Evolutionary conservation across 2,113 vertebrate species (phyloP), one percentile per base, ranked within the genome.

Genomic region (Rhegmatorhina hoffmannsi): DNA sequence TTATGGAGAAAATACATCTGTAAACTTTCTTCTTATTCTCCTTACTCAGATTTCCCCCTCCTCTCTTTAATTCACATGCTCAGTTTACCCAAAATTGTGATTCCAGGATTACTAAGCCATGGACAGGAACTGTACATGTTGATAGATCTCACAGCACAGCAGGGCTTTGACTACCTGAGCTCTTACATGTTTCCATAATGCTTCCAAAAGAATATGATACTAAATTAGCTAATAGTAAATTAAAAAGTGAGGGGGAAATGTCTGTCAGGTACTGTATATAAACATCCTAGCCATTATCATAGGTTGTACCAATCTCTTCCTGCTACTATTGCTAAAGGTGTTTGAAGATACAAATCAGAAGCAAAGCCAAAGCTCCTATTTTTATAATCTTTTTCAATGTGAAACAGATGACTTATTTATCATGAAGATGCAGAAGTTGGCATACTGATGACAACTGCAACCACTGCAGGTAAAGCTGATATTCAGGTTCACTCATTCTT

Each of bases 331-430:
- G 11, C 75, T 67, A 25, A 13, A 70, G 50, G 10, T 56, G 55
- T 53, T 58, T 46, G 53, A 92, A 74, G 33, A 50, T 21, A 56
- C 19, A 82, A 68, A 73, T 5, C 21, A 53, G 50, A 64, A 70
- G 38, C 6, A 20, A 28, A 36, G n/a, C 68, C 64, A 78, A 40
- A 53, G 29, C 49, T 77, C 18, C 46, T 58, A 28, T 40, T 69
- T 90, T 74, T n/a, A 19, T 49, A 8, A 52, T 13, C 21, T 33
- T 87, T 21, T 74, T 46, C n/a, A 11, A 9, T 2, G 10, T 87
- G 97, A 98, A 98, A 97, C 3, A 97, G 97, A 26, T 80, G 95
- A 11, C 96, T 98, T 63, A 93, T 95, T 87, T 74, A 98, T 70
- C 73, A 95, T 17, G 97, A 97, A 77, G 97, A 97, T 17, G 83